Evolutionary conservation across 2,113 vertebrate genomes (phyloP), one percentile per base, ranked within the genome.

Genomic region (Percina caprodes): DNA sequence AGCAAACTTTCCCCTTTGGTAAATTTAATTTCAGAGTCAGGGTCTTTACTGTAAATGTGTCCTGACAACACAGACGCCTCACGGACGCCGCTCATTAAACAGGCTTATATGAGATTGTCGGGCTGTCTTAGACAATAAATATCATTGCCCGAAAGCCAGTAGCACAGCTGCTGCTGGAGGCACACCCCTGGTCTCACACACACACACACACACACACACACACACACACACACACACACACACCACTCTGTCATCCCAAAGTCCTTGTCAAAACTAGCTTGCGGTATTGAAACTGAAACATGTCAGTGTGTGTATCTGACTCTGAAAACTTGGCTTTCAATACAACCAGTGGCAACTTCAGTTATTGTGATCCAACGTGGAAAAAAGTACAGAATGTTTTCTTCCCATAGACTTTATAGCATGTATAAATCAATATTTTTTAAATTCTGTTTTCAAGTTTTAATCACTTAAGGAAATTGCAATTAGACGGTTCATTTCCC

Each of bases 61-160:
- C 86, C 73, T 88, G 91, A 94, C 93, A 94, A 87, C 77, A 21
- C 62, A 71, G 86, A 84, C 79, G 80, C 80, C 81, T 74, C 78
- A 56, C 23, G 74, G 88, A 82, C 68, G 69, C 65, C 61, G 54
- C 83, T 89, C 76, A 48, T 79, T 60, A 88, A 82, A 56, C 65
- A 1, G 80, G 56, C 76, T 82, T 46, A 60, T 84, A 75, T 85
- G 89, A 91, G 86, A 89, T 88, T 89, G 90, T 86, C 76, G 26
- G 66, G 77, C 86, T 91, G 92, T 92, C 93, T 45, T 23, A 86
- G 72, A 74, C 84, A 74, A 93, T 94, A 88, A 91, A 83, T 83
- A 75, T 92, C 91, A 91, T 62, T 2, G 59, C 80, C 69, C 69
- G 21, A 86, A 39, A 88, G 83, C 79, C 79, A 83, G 80, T 51